Conservation (phyloP, 2,888 invertebrate genomes). For the Drosophila macrothrix region DNA sequence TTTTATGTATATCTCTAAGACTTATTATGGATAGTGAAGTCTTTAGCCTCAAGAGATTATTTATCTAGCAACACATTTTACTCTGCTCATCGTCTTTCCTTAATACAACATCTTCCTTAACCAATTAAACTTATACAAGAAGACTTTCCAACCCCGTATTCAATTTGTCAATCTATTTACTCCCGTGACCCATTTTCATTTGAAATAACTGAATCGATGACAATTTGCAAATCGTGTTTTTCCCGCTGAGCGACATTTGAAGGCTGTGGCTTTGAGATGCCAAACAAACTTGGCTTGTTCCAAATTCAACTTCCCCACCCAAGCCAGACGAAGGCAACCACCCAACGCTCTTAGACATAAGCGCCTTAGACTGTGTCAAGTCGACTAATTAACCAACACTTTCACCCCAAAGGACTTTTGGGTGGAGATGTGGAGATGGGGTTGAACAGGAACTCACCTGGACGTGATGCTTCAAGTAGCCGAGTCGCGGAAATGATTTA, state of each 20-base stretch:
- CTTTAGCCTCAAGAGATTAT: accelerated
- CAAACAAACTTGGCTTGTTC: slow-evolving; percentile 11
- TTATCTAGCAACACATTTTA: neutral
- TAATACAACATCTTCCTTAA: too few relatives aligned
- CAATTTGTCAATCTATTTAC: neutral
- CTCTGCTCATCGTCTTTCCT: neutral
- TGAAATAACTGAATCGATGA: slow-evolving; percentile 25
- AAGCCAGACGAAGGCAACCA: slow-evolving; percentile 20
- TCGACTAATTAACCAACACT: slow-evolving; percentile 47
- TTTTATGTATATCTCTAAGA: neutral
- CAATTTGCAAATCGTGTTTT: slow-evolving; percentile 19
- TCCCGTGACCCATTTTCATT: slow-evolving; percentile 10
- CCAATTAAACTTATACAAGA: neutral
- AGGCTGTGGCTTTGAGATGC: slow-evolving; percentile 2
- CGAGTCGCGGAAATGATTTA: slow-evolving; percentile 94
- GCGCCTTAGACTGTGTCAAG: slow-evolving; percentile 50
- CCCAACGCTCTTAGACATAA: slow-evolving; percentile 32
- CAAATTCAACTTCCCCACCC: slow-evolving; percentile 2
- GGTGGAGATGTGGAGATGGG: neutral
- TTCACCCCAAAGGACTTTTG: slow-evolving; percentile 23
- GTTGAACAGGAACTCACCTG: slow-evolving; percentile 88
- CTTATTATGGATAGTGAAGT: neutral
- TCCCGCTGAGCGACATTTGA: slow-evolving; percentile 28
- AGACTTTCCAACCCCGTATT: neutral
- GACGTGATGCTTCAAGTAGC: slow-evolving; percentile 95